Conservation (phyloP, 2,113 vertebrate genomes). For the Malurus cyaneus region DNA sequence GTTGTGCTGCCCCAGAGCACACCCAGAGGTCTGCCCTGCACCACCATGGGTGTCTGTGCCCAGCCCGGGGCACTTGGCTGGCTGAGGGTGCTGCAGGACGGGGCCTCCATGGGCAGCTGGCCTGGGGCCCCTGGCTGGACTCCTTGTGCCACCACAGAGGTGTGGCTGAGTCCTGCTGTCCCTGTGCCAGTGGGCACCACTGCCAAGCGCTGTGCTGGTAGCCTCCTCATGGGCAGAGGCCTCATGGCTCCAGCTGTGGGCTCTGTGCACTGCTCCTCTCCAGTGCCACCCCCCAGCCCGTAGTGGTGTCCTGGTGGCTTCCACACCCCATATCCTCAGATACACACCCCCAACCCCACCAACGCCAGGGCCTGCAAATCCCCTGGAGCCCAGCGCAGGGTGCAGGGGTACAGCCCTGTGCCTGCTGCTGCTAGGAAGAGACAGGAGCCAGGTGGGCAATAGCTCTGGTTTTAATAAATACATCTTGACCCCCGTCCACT, state of each 20-base stretch:
- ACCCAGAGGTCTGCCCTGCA: accelerated
- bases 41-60: accelerated
- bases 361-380: neutral
- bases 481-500: neutral
- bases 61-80: accelerated
- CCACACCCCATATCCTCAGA: accelerated
- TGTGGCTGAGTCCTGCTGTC: neutral
- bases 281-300: neutral
- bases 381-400: accelerated
- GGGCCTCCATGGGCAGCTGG: neutral
- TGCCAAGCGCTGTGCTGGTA: neutral
- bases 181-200: neutral
- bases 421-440: neutral
- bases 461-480: constrained; percentile 70
- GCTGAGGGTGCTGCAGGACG: neutral
- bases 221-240: accelerated
- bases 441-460: neutral
- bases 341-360: neutral
- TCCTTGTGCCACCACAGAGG: neutral
- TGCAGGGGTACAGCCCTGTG: neutral
- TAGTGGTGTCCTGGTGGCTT: neutral
- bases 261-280: neutral
- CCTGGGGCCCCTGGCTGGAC: accelerated
- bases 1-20: accelerated
- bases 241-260: neutral